These are phyloP conservation scores for Setipinna tenuifilis DNA, from an alignment of 2,797 vertebrate genomes.

Conservation along the genomic window DNA sequence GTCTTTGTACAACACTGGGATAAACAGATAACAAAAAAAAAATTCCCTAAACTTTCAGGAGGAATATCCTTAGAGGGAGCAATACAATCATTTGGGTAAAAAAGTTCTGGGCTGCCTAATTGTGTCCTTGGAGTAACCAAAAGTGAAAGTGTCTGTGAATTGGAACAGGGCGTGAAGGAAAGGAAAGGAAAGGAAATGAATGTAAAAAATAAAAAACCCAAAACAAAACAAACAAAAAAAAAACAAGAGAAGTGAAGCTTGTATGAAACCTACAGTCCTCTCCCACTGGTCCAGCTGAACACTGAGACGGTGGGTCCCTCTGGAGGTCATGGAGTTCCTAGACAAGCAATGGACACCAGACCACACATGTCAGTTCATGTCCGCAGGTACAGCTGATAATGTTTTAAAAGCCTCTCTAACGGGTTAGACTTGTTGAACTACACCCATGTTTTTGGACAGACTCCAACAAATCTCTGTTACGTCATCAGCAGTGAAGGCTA, in stretches of 20 bases:
- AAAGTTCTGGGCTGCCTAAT: background rate
- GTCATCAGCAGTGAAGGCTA: background rate
- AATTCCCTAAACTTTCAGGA: background rate
- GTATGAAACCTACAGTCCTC: constrained; percentile 71
- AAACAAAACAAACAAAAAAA: background rate
- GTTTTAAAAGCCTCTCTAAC: background rate
- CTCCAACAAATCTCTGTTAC: constrained; percentile 12
- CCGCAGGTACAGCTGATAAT: background rate
- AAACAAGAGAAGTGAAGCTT: background rate
- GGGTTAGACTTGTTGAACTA: background rate
- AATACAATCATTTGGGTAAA: background rate
- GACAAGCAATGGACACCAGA: constrained; percentile 7
- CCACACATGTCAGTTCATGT: background rate
- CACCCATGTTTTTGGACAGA: constrained; percentile 8
- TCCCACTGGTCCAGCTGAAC: constrained; percentile 77
- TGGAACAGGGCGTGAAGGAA: background rate
- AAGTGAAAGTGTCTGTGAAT: background rate
- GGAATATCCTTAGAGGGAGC: background rate
- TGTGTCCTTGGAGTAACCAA: background rate
- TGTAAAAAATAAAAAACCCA: background rate
- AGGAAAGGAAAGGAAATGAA: background rate
- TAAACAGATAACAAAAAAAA: background rate
- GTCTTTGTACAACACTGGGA: background rate
- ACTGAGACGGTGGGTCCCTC: constrained; percentile 76
- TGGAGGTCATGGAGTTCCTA: constrained; percentile 74